Base-by-base conservation (phyloP, 2,797 vertebrate genomes). In the Microcaecilia unicolor region DNA sequence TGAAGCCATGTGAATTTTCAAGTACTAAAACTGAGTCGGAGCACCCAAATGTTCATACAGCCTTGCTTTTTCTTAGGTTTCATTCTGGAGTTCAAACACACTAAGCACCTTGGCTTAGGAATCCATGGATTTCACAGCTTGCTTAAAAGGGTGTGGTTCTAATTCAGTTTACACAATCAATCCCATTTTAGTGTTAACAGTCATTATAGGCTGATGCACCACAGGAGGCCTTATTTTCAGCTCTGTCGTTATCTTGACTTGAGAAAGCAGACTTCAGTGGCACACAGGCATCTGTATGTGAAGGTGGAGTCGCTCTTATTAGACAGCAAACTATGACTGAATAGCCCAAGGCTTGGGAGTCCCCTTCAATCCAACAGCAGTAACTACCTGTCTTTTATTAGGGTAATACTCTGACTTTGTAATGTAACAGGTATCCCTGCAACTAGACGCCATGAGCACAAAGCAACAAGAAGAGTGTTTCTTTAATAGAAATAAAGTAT, bases 281-380 rank as follows among this genome's bases (percentile, higher is more conserved):
- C n/a, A 13, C n/a, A 39, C 63, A 11, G 12, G 25, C 18, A 16
- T 17, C 5, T 0, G 2, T n/a, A 15, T 7, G 15, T 5, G 2
- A 18, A 31, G 46, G 40, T 25, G 39, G 44, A 55, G 51, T 41
- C 2, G 3, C 1, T 4, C 28, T 51, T 51, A 41, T 23, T 33
- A 37, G 19, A 9, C 38, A 51, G 37, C n/a, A 21, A 14, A 41
- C 48, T 45, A 10, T 9, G 0, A 6, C 31, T 7, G 1, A 38
- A 3, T 6, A 1, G 44, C 57, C 50, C 22, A 8, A 12, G 45
- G 48, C 34, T 6, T 26, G 60, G 40, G 35, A 41, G 68, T 41
- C 48, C 48, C 39, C 43, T 0, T 0, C 24, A 28, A 5, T 37
- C 17, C 34, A 4, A 26, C 38, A 3, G 19, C 10, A 15, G 31